Conservation (phyloP, 2,797 vertebrate species). For the Dermochelys coriacea region DNA sequence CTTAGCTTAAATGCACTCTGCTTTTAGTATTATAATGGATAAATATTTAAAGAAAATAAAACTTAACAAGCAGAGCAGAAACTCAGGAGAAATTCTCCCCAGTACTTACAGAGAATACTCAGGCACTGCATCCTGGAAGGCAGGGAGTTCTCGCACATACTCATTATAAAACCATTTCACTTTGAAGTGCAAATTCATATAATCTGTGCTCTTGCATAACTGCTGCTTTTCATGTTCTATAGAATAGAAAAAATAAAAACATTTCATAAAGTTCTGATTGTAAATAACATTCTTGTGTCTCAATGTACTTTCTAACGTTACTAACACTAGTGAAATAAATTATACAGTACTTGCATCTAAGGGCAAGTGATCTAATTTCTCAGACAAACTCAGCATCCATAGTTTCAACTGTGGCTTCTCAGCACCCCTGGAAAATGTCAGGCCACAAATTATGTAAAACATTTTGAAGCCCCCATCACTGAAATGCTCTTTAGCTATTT, state of each 20-base stretch:
- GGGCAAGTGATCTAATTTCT: background rate
- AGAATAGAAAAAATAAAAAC: conserved; percentile 77
- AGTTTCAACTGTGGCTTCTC: background rate
- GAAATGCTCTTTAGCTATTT: background rate
- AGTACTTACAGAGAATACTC: conserved; percentile 97
- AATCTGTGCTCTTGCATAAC: conserved; percentile 99
- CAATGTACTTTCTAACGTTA: background rate
- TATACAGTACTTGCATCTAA: conserved; percentile 4
- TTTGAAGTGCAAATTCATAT: conserved; percentile 99
- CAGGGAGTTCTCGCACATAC: conserved; percentile 93
- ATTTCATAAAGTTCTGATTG: conserved; percentile 62
- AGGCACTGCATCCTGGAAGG: conserved; percentile 92
- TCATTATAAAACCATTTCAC: conserved; percentile 99
- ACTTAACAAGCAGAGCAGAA: background rate
- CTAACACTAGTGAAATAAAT: conserved; percentile 9
- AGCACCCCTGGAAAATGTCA: background rate
- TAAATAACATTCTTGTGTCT: conserved; percentile 47
- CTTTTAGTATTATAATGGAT: background rate
- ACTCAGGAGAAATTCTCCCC: background rate
- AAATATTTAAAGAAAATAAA: conserved; percentile 20
- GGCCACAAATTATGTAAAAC: background rate
- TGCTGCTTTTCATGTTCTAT: conserved; percentile 97
- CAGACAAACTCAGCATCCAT: background rate
- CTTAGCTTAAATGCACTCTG: background rate
- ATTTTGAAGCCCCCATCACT: background rate